These are phyloP conservation scores for Eupithecia tripunctaria DNA, from an alignment of 2,888 invertebrate species.

Conservation along the genomic window DNA sequence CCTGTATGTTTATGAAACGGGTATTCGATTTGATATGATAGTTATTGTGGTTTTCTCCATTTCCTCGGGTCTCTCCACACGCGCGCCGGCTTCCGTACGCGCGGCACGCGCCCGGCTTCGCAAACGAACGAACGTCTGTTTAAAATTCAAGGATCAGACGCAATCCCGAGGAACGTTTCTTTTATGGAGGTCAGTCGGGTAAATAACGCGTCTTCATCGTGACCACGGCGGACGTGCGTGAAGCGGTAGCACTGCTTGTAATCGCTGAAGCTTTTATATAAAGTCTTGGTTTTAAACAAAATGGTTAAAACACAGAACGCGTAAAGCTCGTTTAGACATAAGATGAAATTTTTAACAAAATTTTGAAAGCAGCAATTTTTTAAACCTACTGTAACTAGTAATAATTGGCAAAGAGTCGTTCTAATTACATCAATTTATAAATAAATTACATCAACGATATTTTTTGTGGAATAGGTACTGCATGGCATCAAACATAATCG, in stretches of 20 bases:
- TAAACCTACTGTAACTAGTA: no score
- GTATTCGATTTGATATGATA: not conserved
- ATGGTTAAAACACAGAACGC: not conserved
- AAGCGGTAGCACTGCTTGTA: not conserved
- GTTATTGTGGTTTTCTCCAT: not conserved
- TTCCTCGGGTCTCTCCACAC: not conserved
- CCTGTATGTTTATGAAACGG: not conserved
- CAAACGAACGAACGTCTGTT: slow-evolving; percentile 51
- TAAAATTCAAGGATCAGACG: slow-evolving; percentile 73
- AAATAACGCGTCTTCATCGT: slow-evolving; percentile 71
- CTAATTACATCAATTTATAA: no score
- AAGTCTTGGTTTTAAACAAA: not conserved
- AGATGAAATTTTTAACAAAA: not conserved
- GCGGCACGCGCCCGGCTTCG: slow-evolving; percentile 13
- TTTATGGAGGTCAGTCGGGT: slow-evolving; percentile 75
- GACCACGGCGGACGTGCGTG: not conserved
- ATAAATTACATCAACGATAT: no score
- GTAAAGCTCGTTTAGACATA: not conserved
- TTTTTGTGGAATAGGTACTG: no score
- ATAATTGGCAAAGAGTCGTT: no score
- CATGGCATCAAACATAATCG: no score
- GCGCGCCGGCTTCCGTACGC: not conserved
- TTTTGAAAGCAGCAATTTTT: not conserved
- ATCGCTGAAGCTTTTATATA: not conserved
- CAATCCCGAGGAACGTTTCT: slow-evolving; percentile 70